Percentiles rank a stretch among this genome's conserved stretches.
phyloP scores from a whole-genome alignment of 1,140 invertebrate genomes.

The Drosophila oshimai region DNA sequence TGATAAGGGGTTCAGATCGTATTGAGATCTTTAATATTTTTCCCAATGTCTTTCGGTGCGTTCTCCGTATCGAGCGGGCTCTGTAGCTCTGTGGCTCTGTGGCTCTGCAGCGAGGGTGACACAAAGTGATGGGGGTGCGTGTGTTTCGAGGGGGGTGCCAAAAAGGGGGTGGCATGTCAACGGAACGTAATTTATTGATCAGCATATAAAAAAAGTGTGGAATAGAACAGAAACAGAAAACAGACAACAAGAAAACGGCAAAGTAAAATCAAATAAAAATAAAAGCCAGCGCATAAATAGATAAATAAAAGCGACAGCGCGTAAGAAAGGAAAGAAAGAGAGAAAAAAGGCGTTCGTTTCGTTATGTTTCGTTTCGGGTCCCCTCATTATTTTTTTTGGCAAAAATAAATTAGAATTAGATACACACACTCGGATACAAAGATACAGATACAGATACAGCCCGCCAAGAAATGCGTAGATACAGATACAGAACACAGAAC shows the following conservation, averaged over 20 bases:
- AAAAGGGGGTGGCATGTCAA: conserved; percentile 62
- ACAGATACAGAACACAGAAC: conserved; percentile 13
- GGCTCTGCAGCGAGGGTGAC: background rate
- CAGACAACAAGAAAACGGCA: conserved; percentile 10
- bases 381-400: conserved; percentile 51
- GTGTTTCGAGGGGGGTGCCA: conserved; percentile 9
- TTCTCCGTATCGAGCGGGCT: background rate
- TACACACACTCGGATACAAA: conserved; percentile 35
- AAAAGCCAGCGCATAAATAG: conserved; percentile 40
- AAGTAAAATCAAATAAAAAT: conserved; percentile 34
- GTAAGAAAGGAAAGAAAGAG: background rate
- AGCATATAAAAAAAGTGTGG: conserved; percentile 38
- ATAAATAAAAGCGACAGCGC: conserved; percentile 18
- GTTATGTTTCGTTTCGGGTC: conserved; percentile 15
- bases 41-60: background rate
- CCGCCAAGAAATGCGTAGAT: conserved; percentile 65
- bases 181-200: conserved; percentile 72
- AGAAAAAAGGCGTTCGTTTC: conserved; percentile 5
- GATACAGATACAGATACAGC: conserved; percentile 27
- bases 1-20: too few relatives aligned
- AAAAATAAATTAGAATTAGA: conserved; percentile 80
- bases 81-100: background rate
- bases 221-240: too few relatives aligned
- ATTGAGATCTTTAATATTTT: too few relatives aligned
- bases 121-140: background rate